A percentile compares a stretch with the other conserved stretches of the same genome.
These are phyloP conservation scores for Drosophila mercatorum DNA, from an alignment of 2,888 invertebrate species.

Conservation along the genomic window DNA sequence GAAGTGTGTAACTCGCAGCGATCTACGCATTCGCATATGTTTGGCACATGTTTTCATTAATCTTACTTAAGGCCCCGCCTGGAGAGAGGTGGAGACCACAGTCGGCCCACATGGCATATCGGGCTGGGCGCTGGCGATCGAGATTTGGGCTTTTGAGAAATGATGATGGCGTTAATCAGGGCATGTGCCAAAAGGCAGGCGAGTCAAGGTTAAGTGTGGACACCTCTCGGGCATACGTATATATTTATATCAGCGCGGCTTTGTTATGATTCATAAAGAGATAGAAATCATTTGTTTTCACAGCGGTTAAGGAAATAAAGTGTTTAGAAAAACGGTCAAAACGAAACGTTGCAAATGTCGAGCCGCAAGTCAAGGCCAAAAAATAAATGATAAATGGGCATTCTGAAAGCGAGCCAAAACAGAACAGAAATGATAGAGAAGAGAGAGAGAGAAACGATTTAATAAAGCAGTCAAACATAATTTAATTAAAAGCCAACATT, in stretches of 20 bases:
- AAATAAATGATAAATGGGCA: slow-evolving; percentile 49
- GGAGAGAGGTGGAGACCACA: slow-evolving; percentile 15
- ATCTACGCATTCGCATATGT: slow-evolving; percentile 74
- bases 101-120: slow-evolving; percentile 40
- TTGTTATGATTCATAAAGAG: slow-evolving; percentile 35
- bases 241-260: background rate
- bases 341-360: slow-evolving; percentile 26
- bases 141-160: slow-evolving; percentile 44
- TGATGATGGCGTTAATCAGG: slow-evolving; percentile 53
- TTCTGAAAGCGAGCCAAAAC: slow-evolving; percentile 39
- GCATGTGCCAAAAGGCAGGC: slow-evolving; percentile 43
- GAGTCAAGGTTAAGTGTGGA: slow-evolving; percentile 50
- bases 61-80: slow-evolving; percentile 58
- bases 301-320: slow-evolving; percentile 44
- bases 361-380: slow-evolving; percentile 42
- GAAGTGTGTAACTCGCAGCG: slow-evolving; percentile 49
- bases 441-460: slow-evolving; percentile 11
- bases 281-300: slow-evolving; percentile 30
- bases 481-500: slow-evolving; percentile 37
- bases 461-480: slow-evolving; percentile 29
- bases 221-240: slow-evolving; percentile 11
- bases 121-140: slow-evolving; percentile 35
- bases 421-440: slow-evolving; percentile 26
- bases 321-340: slow-evolving; percentile 13
- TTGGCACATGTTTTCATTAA: slow-evolving; percentile 77